Conservation (phyloP, 2,113 vertebrate species). For the Cryptotis parvus region DNA sequence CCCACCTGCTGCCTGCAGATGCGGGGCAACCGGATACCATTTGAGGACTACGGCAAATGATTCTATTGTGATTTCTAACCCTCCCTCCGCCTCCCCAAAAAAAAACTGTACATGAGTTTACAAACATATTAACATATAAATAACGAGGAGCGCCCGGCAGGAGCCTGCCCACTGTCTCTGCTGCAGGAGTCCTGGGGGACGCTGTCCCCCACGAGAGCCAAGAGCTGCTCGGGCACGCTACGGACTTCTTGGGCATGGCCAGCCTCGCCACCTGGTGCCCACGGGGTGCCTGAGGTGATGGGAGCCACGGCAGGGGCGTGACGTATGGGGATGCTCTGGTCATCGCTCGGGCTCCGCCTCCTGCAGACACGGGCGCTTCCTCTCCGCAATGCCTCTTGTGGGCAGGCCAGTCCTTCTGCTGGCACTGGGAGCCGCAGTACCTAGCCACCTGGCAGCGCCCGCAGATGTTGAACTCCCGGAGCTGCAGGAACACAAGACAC, state of each 20-base stretch:
- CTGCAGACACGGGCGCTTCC: constrained; percentile 93
- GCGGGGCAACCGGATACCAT: neutral
- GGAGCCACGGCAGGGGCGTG: constrained; percentile 57
- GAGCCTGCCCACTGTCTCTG: constrained; percentile 88
- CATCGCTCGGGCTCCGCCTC: constrained; percentile 97
- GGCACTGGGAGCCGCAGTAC: constrained; percentile 98
- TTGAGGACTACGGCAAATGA: constrained; percentile 86
- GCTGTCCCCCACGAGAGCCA: constrained; percentile 78
- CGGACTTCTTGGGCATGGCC: constrained; percentile 82
- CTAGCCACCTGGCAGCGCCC: constrained; percentile 98
- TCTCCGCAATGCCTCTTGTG: constrained; percentile 99
- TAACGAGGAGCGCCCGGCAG: constrained; percentile 87
- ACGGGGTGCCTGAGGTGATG: constrained; percentile 83
- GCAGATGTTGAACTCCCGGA: constrained; percentile 98
- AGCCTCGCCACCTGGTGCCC: constrained; percentile 83
- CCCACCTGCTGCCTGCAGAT: neutral
- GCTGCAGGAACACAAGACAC: constrained; percentile 67
- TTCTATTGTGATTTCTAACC: constrained; percentile 87
- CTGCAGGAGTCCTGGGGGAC: constrained; percentile 85
- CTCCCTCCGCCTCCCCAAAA: constrained; percentile 63
- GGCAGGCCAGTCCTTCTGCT: constrained; percentile 99
- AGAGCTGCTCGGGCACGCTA: constrained; percentile 76
- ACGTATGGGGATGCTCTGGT: constrained; percentile 78
- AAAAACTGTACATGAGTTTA: constrained; percentile 92
- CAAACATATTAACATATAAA: constrained; percentile 94